Evolutionary conservation across 2,797 vertebrate species (phyloP).

Genomic region (Onychomys arenicola): DNA sequence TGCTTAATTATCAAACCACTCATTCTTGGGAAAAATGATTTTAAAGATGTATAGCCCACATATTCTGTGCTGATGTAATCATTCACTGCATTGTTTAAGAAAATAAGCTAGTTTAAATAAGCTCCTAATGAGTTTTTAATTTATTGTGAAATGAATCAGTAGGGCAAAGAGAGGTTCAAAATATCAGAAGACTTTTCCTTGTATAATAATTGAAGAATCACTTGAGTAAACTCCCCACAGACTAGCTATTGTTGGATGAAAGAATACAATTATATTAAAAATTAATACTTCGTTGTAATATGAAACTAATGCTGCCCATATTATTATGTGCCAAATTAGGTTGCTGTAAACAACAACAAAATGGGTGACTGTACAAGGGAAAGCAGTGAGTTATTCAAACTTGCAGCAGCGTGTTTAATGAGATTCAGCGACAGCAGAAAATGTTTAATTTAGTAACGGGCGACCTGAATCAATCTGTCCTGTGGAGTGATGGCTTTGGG

Average conservation of each 20-base stretch:
- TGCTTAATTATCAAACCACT: slow-evolving; percentile 51
- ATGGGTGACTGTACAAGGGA: slow-evolving; percentile 71
- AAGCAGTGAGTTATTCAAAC: slow-evolving; percentile 77
- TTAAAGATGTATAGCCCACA: background rate
- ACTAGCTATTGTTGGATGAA: slow-evolving; percentile 75
- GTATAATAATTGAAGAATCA: slow-evolving; percentile 73
- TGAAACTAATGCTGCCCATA: slow-evolving; percentile 70
- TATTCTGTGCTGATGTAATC: slow-evolving; percentile 51
- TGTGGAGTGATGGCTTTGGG: slow-evolving; percentile 14
- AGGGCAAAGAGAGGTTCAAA: slow-evolving; percentile 61
- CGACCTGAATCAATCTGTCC: slow-evolving; percentile 74
- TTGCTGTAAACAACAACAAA: slow-evolving; percentile 79
- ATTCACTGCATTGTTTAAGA: slow-evolving; percentile 64
- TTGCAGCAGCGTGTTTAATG: slow-evolving; percentile 64
- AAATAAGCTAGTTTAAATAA: slow-evolving; percentile 71
- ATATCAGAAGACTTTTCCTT: slow-evolving; percentile 71
- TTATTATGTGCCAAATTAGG: slow-evolving; percentile 78
- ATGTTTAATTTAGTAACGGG: slow-evolving; percentile 75
- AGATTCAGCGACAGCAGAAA: slow-evolving; percentile 73
- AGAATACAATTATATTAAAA: slow-evolving; percentile 81
- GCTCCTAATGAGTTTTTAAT: slow-evolving; percentile 78
- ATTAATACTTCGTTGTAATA: slow-evolving; percentile 76
- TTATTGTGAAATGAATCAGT: slow-evolving; percentile 77
- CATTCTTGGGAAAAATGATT: slow-evolving; percentile 27
- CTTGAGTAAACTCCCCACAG: slow-evolving; percentile 76